Percentiles rank a stretch among this genome's conserved stretches.
Conservation (phyloP, 2,113 vertebrate species). For the Cyphomyrus plagiostoma region DNA sequence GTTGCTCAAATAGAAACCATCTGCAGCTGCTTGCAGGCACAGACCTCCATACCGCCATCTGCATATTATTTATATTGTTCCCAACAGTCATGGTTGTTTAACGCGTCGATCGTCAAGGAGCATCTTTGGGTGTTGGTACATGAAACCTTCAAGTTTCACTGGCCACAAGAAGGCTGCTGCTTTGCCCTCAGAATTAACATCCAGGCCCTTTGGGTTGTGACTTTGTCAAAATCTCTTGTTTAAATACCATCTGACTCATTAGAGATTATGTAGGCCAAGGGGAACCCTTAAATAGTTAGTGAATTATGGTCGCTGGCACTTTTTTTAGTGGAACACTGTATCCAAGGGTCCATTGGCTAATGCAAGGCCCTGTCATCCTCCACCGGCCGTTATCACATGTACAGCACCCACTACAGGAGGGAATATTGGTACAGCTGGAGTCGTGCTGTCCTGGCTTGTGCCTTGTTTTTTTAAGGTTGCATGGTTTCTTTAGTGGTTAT, state of each 20-base stretch:
- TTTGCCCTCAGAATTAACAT: conserved; percentile 71
- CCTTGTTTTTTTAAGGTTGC: not conserved
- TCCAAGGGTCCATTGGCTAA: not conserved
- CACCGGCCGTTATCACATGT: not conserved
- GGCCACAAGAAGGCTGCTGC: conserved; percentile 61
- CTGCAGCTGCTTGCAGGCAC: conserved; percentile 47
- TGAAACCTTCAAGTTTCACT: conserved; percentile 67
- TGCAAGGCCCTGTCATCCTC: not conserved
- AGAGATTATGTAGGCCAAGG: conserved; percentile 51
- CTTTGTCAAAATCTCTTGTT: conserved; percentile 51
- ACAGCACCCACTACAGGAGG: not conserved
- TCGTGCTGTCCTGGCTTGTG: not conserved
- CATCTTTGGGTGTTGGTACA: conserved; percentile 60
- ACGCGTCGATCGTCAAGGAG: conserved; percentile 63
- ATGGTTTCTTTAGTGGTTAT: not conserved
- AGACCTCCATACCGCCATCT: conserved; percentile 59
- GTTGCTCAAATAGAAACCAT: conserved; percentile 44
- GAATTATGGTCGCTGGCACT: conserved; percentile 45
- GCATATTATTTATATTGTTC: conserved; percentile 64
- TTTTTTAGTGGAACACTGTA: not conserved
- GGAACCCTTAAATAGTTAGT: conserved; percentile 45
- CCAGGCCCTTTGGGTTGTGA: conserved; percentile 49
- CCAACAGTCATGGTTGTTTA: conserved; percentile 59
- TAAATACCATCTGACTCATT: conserved; percentile 54
- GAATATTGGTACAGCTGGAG: not conserved